Percentiles rank a stretch among this genome's conserved stretches.
Evolutionary conservation across 2,888 invertebrate species (phyloP).

Genomic region (Athetis lepigone): DNA sequence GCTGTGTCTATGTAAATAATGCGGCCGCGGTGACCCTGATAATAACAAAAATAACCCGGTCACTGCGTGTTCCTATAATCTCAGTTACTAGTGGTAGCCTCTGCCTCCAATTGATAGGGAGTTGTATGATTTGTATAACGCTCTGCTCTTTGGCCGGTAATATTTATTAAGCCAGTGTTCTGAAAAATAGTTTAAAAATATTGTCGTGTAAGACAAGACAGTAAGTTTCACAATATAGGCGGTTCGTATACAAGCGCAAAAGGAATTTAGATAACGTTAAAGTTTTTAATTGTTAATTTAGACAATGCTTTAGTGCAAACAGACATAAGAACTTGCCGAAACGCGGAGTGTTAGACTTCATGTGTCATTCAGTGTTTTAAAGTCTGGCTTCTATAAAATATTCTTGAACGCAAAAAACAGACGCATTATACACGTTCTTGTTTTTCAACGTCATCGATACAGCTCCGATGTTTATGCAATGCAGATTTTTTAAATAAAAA

Average conservation of each 20-base stretch:
- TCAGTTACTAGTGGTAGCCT: conserved; percentile 70
- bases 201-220: conserved; percentile 2
- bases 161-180: not conserved
- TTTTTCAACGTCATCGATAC: conserved; percentile 49
- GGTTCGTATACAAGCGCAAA: conserved; percentile 3
- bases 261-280: conserved; percentile 6
- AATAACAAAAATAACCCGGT: conserved; percentile 86
- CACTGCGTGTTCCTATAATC: conserved; percentile 76
- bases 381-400: conserved; percentile 42
- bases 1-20: conserved; percentile 73
- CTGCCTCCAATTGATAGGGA: conserved; percentile 59
- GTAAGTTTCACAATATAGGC: not conserved
- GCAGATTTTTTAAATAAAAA: conserved; percentile 24
- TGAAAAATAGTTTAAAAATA: not conserved
- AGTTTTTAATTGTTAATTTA: conserved; percentile 18
- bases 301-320: conserved; percentile 6
- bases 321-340: not conserved
- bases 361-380: conserved; percentile 32
- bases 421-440: conserved; percentile 42
- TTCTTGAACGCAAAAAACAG: conserved; percentile 35
- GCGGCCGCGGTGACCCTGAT: conserved; percentile 81
- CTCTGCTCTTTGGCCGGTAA: not conserved
- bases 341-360: conserved; percentile 7
- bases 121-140: conserved; percentile 42
- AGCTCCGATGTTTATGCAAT: conserved; percentile 30